Evolutionary conservation across 2,797 vertebrate genomes (phyloP).

Genomic region (Tragelaphus oryx): DNA sequence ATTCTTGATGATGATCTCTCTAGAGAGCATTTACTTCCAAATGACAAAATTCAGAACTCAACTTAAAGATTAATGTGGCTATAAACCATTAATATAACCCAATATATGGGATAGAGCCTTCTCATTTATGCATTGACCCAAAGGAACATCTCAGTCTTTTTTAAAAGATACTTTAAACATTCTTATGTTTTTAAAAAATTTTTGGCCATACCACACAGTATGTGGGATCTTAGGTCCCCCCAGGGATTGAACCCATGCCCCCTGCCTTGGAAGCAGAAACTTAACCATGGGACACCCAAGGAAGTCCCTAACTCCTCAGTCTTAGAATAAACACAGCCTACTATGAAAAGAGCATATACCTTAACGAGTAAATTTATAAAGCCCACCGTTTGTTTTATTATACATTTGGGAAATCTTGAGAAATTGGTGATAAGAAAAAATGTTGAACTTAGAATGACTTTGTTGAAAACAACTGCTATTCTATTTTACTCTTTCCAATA

Average conservation of each 20-base stretch:
- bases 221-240: neutral
- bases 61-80: slow-evolving; percentile 7
- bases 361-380: neutral
- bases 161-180: neutral
- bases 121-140: neutral
- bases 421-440: neutral
- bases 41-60: slow-evolving; percentile 55
- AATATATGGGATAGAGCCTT: neutral
- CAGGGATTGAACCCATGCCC: neutral
- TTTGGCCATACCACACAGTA: neutral
- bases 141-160: neutral
- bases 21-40: slow-evolving; percentile 47
- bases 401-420: neutral
- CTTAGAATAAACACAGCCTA: neutral
- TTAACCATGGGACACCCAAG: neutral
- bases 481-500: neutral
- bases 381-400: neutral
- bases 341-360: neutral
- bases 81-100: slow-evolving; percentile 24
- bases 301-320: neutral
- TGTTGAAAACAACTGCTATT: neutral
- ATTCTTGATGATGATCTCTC: slow-evolving; percentile 32
- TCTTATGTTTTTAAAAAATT: fast-evolving
- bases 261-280: neutral
- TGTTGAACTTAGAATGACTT: neutral